Percentiles rank a stretch among this genome's conserved stretches.
phyloP scores from a whole-genome alignment of 2,113 vertebrate genomes.

The Numida meleagris region DNA sequence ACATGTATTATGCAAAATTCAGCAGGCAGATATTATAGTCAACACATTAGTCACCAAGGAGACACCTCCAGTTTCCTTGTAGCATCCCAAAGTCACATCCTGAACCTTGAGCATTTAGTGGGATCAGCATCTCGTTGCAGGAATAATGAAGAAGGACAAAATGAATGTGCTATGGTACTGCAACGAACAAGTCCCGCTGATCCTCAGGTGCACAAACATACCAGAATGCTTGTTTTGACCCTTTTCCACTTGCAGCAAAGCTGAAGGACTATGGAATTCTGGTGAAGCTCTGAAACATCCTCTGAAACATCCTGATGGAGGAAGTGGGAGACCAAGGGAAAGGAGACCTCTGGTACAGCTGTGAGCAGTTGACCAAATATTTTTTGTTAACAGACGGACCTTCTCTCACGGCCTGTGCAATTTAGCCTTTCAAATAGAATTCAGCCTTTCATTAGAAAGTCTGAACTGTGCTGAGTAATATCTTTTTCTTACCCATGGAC shows the following conservation, averaged over 20 bases:
- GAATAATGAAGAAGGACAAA: background rate
- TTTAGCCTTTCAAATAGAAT: background rate
- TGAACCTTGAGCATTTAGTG: background rate
- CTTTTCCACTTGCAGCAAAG: background rate
- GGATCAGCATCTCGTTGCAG: fast-evolving
- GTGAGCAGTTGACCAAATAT: background rate
- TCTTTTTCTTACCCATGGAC: background rate
- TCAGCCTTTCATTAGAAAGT: background rate
- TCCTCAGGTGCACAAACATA: background rate
- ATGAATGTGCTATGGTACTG: background rate
- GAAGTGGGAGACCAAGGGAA: background rate
- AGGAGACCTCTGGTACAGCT: background rate
- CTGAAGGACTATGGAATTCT: background rate
- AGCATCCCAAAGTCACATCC: background rate
- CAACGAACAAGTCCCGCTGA: background rate
- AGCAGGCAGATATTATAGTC: conserved; percentile 32
- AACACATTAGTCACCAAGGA: conserved; percentile 15
- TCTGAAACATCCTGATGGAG: background rate
- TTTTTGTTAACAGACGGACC: background rate
- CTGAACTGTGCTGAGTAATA: background rate
- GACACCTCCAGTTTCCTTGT: background rate
- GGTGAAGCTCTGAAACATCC: background rate
- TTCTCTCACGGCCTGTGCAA: background rate
- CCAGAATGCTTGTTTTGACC: background rate
- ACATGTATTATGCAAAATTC: conserved; percentile 50